Base-by-base conservation (phyloP, 2,797 vertebrate species). In the Cyprinella venusta region DNA sequence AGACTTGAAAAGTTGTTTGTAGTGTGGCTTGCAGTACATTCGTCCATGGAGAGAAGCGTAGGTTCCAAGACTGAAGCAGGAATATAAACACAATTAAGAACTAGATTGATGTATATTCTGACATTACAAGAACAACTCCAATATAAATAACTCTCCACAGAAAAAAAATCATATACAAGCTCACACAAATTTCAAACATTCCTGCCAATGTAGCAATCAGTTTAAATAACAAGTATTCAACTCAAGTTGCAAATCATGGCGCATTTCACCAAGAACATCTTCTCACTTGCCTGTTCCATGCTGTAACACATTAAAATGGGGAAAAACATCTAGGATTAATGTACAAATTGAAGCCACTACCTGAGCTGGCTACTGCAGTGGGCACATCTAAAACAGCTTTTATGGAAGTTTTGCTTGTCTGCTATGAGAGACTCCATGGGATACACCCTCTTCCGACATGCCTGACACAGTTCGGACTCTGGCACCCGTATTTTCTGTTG, bases 31-130 rank as follows among this genome's bases (percentile, higher is more conserved):
- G 92, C 98, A 99, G 89, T 99, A 99, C 94, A 98, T 96, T 90
- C 95, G 96, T 96, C 98, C 98, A 93, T 98, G 97, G 93, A 99
- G 98, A 96, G 98, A 98, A 87, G 98, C 97, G 1, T 98, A 99
- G 94, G 96, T 99, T 92, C 97, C 97, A 88, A 99, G 95, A 90
- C 98, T 99, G 88, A 45, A 9, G 91, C 90, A 81, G 45, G 82
- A 56, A 78, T 48, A 64, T 19, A 82, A 68, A 56, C 48, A 76
- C 38, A 83, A 68, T 50, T 16, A 67, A 56, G 10, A 76, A 50
- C 6, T 52, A 59, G 54, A 24, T 13, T 70, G 67, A 0, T 52
- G 38, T 42, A 18, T 10, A 18, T 64, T 50, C 30, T 54, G 12
- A 52, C 8, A 26, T 63, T 63, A 30, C 45, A 42, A 61, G 15